Evolutionary conservation across 2,113 vertebrate genomes (phyloP).

Genomic region (Urocolius indicus): DNA sequence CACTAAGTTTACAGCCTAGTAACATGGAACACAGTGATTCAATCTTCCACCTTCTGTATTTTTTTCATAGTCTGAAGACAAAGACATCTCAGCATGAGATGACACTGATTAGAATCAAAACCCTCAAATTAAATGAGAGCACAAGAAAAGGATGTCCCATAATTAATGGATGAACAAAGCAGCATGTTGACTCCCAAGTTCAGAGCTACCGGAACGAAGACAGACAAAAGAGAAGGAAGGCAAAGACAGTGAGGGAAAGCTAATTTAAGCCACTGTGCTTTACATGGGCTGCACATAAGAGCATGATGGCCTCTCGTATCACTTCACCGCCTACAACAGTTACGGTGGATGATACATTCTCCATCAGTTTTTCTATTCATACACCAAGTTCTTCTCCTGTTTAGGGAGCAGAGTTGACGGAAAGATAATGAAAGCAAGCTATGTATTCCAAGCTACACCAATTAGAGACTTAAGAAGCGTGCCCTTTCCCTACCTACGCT

Average conservation of each 20-base stretch:
- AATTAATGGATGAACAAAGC: not conserved
- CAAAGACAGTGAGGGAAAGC: not conserved
- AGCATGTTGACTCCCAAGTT: not conserved
- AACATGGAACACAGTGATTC: not conserved
- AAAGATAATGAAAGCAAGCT: not conserved
- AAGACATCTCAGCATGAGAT: not conserved
- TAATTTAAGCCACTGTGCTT: not conserved
- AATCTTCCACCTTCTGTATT: not conserved
- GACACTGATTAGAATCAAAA: not conserved
- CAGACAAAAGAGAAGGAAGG: not conserved
- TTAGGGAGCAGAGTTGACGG: not conserved
- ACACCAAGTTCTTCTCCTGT: not conserved
- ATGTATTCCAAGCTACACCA: not conserved
- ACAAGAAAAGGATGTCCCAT: not conserved
- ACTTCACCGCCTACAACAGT: not conserved
- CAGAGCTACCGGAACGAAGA: not conserved
- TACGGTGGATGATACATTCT: not conserved
- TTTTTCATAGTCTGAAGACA: not conserved
- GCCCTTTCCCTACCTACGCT: not conserved
- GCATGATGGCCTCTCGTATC: not conserved
- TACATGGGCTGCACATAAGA: not conserved
- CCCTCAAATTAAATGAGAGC: not conserved
- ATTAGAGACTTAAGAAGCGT: not conserved
- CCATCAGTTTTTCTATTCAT: not conserved
- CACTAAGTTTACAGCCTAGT: not conserved